phyloP scores from a whole-genome alignment of 1,140 invertebrate species.

The Aphis gossypii region DNA sequence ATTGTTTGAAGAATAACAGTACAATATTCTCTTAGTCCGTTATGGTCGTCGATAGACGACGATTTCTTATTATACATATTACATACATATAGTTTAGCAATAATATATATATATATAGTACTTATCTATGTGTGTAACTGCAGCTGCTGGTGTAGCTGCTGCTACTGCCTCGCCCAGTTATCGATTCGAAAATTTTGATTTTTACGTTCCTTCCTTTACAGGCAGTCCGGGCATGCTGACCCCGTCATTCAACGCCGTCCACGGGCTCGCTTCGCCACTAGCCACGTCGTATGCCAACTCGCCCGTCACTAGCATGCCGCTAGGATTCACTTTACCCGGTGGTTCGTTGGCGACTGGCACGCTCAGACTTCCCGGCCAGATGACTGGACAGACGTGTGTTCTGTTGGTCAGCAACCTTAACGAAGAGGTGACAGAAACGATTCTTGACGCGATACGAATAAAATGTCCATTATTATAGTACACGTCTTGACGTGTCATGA shows the following conservation, averaged over 20 bases:
- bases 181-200: background rate
- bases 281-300: conserved; percentile 74
- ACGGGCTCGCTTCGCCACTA: conserved; percentile 74
- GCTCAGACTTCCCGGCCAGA: conserved; percentile 65
- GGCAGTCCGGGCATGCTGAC: conserved; percentile 82
- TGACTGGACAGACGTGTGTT: conserved; percentile 74
- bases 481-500: background rate
- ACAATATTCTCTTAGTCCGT: background rate
- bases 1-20: no score
- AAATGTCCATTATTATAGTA: background rate
- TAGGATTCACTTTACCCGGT: conserved; percentile 71
- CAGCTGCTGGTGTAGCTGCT: background rate
- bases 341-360: conserved; percentile 68
- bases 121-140: background rate
- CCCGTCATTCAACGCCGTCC: conserved; percentile 78
- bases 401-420: conserved; percentile 89
- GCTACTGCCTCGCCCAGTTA: background rate
- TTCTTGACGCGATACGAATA: background rate
- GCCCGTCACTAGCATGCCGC: conserved; percentile 74
- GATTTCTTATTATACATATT: background rate
- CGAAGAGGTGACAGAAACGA: conserved; percentile 78
- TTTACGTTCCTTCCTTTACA: conserved; percentile 62
- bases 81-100: background rate
- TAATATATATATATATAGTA: background rate
- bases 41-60: background rate